A percentile compares a stretch with the other conserved stretches of the same genome.
Conservation (phyloP, 2,888 invertebrate genomes). For the Homarus gammarus region DNA sequence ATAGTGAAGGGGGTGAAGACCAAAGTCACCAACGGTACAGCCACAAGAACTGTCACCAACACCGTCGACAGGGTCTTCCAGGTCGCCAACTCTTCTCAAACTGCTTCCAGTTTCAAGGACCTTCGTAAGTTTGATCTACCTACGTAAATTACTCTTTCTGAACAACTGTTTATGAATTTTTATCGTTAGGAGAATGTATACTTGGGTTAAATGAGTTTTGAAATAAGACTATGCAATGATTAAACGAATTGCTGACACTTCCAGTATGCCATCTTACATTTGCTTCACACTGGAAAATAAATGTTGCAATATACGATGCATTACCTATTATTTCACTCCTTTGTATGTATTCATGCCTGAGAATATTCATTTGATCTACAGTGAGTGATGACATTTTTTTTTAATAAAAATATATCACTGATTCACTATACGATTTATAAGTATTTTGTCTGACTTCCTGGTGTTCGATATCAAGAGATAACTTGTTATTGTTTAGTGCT, state of each 20-base stretch:
- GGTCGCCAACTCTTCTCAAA: conserved; percentile 47
- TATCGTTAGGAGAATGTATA: neutral
- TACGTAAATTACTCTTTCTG: neutral
- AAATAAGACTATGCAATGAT: neutral
- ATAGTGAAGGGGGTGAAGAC: conserved; percentile 56
- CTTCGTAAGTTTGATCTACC: conserved; percentile 25
- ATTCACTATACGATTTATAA: too few species aligned
- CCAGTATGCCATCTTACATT: too few species aligned
- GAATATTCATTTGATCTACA: too few species aligned
- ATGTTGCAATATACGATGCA: too few species aligned
- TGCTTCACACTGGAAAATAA: too few species aligned
- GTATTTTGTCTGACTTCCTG: too few species aligned
- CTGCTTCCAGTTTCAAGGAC: conserved; percentile 39
- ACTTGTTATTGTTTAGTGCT: too few species aligned
- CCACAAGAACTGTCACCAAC: conserved; percentile 2
- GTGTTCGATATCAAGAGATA: too few species aligned
- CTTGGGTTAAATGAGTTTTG: neutral
- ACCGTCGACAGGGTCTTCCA: conserved; percentile 42
- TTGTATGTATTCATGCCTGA: too few species aligned
- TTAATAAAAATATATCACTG: too few species aligned
- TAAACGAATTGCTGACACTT: neutral
- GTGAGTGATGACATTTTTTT: too few species aligned
- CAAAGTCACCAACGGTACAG: conserved; percentile 8
- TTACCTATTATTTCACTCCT: too few species aligned
- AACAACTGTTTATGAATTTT: neutral